Conservation (phyloP, 2,797 vertebrate genomes). For the Rhinoraja longicauda region DNA sequence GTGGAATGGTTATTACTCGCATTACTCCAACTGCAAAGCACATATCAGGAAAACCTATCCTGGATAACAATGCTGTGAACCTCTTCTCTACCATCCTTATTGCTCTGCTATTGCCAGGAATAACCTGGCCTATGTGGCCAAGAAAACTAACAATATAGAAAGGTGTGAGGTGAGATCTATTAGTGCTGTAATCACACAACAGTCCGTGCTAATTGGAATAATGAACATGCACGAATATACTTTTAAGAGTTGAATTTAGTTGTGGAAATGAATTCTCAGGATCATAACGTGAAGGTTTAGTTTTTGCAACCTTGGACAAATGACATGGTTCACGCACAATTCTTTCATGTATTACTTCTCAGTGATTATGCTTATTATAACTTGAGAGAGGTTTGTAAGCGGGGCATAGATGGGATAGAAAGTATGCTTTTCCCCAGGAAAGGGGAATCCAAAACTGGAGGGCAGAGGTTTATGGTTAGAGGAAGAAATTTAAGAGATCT, state of each 20-base stretch:
- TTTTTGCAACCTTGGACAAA: background rate
- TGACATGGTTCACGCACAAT: background rate
- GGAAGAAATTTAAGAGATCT: too few relatives aligned
- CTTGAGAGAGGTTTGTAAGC: too few relatives aligned
- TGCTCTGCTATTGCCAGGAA: slow-evolving; percentile 75
- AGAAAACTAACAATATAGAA: slow-evolving; percentile 51
- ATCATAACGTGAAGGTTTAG: background rate
- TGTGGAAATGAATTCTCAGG: background rate
- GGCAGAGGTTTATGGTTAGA: too few relatives aligned
- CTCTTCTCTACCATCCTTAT: slow-evolving; percentile 83
- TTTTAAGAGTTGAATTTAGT: background rate
- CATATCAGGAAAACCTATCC: slow-evolving; percentile 83
- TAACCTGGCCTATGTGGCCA: slow-evolving; percentile 79
- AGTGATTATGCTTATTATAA: background rate
- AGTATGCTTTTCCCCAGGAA: too few relatives aligned
- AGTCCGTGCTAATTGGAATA: background rate
- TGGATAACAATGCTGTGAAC: slow-evolving; percentile 94
- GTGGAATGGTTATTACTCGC: slow-evolving; percentile 76
- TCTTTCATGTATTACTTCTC: background rate
- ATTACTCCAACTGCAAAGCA: slow-evolving; percentile 64
- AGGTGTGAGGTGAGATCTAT: background rate
- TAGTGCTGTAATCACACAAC: too few relatives aligned
- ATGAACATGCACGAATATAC: background rate
- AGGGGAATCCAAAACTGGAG: too few relatives aligned
- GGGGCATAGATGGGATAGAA: too few relatives aligned